Base-by-base conservation (phyloP, 2,888 invertebrate genomes). In the Bibio marci region DNA sequence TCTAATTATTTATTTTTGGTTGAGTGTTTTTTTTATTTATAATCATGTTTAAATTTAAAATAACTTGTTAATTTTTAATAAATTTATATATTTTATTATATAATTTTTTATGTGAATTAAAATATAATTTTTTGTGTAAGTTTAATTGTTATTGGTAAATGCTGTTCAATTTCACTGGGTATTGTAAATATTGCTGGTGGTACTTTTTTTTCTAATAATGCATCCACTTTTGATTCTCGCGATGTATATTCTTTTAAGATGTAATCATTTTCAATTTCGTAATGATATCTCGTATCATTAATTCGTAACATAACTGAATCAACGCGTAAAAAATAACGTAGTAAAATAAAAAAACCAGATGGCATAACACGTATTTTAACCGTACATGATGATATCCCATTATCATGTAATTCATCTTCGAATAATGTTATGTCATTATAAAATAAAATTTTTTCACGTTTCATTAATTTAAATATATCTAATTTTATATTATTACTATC, bases 321-420 rank as follows among this genome's bases (percentile, higher is more conserved):
- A 2, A 99, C 87, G 51, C 98, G 71, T 44, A 98, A 65, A 60
- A 94, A 98, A 57, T 85, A 90, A 48, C 97, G 71, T 42, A 88
- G 63, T 7, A 98, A 66, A 36, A 94, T 73, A 58, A 88, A 95
- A 66, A 90, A 92, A 46, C 87, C 82, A 30, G 77, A 74, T 0
- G 90, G 88, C 98, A 98, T 99, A 2, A 92, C 92, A 54, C 98
- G 76, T 66, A 98, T 85, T 77, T 95, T 92, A 1, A 91, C 87
- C 45, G 80, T 81, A 49, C 80, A 71, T 38, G 82, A 77, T 2
- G 97, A 87, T 40, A 87, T 80, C 13, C 98, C 98, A 67, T 98
- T 88, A 63, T 98, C 98, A 56, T 95, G 95, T 35, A 98, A 64
- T 61, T 98, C 98, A 67, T 99, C 98, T 65, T 99, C 98, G 66